Evolutionary conservation across 2,888 invertebrate genomes (phyloP), one percentile per base, ranked within the genome.

Genomic region (Saturnia japonica): DNA sequence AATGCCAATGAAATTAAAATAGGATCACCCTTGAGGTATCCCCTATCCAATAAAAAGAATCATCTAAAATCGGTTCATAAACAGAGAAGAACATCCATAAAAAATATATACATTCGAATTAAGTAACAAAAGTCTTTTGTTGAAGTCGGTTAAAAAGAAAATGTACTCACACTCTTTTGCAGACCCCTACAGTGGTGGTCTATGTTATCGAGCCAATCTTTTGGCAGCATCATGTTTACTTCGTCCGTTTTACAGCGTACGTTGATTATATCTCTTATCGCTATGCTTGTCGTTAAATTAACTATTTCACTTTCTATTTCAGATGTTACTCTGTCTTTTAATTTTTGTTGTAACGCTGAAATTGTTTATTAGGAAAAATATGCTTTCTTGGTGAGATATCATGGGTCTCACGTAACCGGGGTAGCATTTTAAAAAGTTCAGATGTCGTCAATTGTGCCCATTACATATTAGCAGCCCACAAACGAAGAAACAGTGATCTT

Each of bases 101-200:
- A n/a, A n/a, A n/a, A n/a, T n/a, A n/a, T n/a, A n/a, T n/a, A n/a
- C n/a, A n/a, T n/a, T n/a, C n/a, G n/a, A n/a, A n/a, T n/a, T n/a
- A n/a, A n/a, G n/a, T n/a, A n/a, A n/a, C n/a, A n/a, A n/a, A n/a
- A n/a, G n/a, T n/a, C n/a, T n/a, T n/a, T n/a, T n/a, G n/a, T n/a
- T n/a, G n/a, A n/a, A n/a, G n/a, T n/a, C n/a, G n/a, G n/a, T n/a
- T n/a, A n/a, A 54, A 14, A 4, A 14, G 12, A 45, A 54, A 45
- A 34, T 45, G 3, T 28, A 75, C 78, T 69, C 68, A 81, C 82
- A 22, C 28, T 72, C 19, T 72, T 76, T 2, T 76, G 75, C n/a
- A 78, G 73, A 12, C 77, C 76, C 25, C 72, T 74, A 70, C 81
- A 80, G 25, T 77, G 72, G 51, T 82, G 79, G 22, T 80, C 78